Evolutionary conservation across 2,888 invertebrate species (phyloP).

Genomic region (Mactromeris polynyma): DNA sequence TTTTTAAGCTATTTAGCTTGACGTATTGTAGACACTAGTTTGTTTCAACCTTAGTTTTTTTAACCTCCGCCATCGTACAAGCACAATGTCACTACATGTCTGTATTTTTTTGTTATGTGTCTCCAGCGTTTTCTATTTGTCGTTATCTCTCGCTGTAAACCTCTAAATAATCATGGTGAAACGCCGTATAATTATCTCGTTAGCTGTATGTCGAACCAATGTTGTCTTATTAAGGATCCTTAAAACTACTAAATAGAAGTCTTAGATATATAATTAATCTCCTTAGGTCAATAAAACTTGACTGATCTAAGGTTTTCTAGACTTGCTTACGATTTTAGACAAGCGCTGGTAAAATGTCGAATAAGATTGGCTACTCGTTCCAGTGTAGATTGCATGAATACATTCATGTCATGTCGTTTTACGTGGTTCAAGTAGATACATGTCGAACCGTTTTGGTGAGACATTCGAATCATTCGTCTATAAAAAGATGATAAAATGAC

Average conservation of each 20-base stretch:
- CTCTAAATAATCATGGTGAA: background rate
- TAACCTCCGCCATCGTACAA: too few species aligned
- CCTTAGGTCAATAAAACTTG: conserved; percentile 4
- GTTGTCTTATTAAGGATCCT: background rate
- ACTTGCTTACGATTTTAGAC: background rate
- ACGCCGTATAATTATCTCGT: background rate
- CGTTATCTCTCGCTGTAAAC: background rate
- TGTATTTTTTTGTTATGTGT: background rate
- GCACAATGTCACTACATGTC: background rate
- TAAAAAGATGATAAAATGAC: too few species aligned
- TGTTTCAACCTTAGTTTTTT: too few species aligned
- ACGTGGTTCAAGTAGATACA: too few species aligned
- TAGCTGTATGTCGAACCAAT: background rate
- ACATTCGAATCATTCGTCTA: too few species aligned
- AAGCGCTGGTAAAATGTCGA: background rate
- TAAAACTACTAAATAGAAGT: background rate
- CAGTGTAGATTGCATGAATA: too few species aligned
- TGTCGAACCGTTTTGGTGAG: too few species aligned
- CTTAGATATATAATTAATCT: background rate
- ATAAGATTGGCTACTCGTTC: too few species aligned
- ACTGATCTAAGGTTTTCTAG: background rate
- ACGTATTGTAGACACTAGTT: too few species aligned
- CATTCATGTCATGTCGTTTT: too few species aligned
- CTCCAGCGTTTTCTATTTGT: background rate
- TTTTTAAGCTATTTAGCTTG: too few species aligned